These are phyloP conservation scores for Latrodectus hesperus DNA, from an alignment of 2,888 invertebrate species.

Conservation along the genomic window DNA sequence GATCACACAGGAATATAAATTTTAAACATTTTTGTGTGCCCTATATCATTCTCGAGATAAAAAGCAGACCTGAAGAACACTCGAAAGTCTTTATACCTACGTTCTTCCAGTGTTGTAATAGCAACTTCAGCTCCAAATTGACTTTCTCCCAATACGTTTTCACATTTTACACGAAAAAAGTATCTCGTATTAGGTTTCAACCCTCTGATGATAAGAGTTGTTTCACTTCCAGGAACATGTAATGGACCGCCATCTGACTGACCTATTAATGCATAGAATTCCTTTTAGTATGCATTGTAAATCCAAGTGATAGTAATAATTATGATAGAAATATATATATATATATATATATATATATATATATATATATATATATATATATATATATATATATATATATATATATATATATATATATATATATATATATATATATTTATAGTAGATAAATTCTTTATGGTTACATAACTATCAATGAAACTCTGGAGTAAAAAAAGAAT, in stretches of 20 bases:
- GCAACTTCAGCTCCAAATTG: constrained; percentile 93
- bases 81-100: constrained; percentile 73
- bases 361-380: too few relatives aligned
- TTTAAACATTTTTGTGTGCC: too few relatives aligned
- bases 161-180: constrained; percentile 92
- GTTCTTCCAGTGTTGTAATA: constrained; percentile 95
- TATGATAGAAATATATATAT: background rate
- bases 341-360: too few relatives aligned
- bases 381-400: too few relatives aligned
- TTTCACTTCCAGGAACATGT: constrained; percentile 65
- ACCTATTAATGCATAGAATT: background rate
- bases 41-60: too few relatives aligned
- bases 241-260: constrained; percentile 47
- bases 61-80: too few relatives aligned
- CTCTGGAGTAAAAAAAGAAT: too few relatives aligned
- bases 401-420: too few relatives aligned
- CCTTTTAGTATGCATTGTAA: background rate
- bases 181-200: constrained; percentile 93
- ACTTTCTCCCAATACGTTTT: constrained; percentile 94
- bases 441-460: too few relatives aligned
- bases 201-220: constrained; percentile 76
- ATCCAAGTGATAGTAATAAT: background rate
- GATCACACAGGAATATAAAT: too few relatives aligned
- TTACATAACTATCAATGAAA: too few relatives aligned
- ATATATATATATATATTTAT: too few relatives aligned